phyloP scores from a whole-genome alignment of 2,888 invertebrate species.

The Tenthredo scrophulariae region DNA sequence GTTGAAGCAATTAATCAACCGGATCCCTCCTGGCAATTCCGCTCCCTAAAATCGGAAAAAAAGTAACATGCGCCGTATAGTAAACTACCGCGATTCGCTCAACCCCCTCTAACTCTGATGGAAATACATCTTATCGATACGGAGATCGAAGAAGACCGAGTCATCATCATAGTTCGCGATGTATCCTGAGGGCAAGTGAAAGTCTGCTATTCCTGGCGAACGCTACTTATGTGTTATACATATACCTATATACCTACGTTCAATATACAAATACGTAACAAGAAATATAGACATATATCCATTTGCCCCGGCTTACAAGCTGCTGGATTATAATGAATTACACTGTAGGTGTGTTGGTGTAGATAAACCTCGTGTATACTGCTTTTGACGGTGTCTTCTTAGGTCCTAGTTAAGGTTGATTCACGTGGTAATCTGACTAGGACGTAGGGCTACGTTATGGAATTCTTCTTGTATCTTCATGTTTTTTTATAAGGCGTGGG shows the following conservation, averaged over 20 bases:
- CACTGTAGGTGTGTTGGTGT: neutral
- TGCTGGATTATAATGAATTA: constrained; percentile 26
- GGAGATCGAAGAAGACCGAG: constrained; percentile 41
- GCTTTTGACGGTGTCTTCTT: neutral
- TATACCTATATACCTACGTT: constrained; percentile 17
- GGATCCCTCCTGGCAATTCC: neutral
- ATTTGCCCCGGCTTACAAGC: neutral
- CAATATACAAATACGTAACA: neutral
- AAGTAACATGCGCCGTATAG: neutral
- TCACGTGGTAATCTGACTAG: constrained; percentile 9
- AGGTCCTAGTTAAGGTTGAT: constrained; percentile 21
- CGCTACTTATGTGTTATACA: constrained; percentile 32
- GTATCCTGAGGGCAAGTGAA: constrained; percentile 49
- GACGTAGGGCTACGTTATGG: neutral
- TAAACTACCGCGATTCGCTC: constrained; percentile 9
- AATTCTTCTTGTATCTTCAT: neutral
- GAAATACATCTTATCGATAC: constrained; percentile 45
- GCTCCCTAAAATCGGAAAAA: neutral
- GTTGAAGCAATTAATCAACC: constrained; percentile 44
- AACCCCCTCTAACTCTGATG: constrained; percentile 25
- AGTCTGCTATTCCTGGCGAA: constrained; percentile 39
- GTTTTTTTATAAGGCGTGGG: neutral
- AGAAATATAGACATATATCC: neutral
- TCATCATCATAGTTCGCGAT: constrained; percentile 9
- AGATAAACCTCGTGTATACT: constrained; percentile 30